Conservation (phyloP, 2,113 vertebrate species). For the Ciconia maguari region DNA sequence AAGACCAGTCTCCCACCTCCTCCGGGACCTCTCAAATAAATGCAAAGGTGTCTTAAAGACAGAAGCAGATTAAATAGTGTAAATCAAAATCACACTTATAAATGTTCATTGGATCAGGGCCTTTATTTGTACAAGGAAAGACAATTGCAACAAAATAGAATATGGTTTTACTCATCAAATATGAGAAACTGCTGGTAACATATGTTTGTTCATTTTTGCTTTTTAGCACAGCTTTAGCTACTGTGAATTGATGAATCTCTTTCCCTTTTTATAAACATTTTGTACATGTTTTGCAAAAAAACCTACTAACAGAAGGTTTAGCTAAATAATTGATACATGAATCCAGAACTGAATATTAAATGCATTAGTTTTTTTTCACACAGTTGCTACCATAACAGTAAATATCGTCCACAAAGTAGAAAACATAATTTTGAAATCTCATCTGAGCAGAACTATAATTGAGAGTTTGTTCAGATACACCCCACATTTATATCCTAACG, state of each 20-base stretch:
- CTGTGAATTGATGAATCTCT: neutral
- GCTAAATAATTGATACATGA: slow-evolving; percentile 52
- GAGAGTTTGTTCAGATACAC: slow-evolving; percentile 21
- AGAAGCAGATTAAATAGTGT: neutral
- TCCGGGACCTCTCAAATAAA: neutral
- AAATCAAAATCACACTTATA: neutral
- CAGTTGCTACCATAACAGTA: neutral
- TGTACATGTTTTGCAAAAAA: slow-evolving; percentile 6
- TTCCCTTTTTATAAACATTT: slow-evolving; percentile 55
- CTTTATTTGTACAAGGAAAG: slow-evolving; percentile 23
- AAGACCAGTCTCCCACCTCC: neutral
- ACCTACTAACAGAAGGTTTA: slow-evolving; percentile 40
- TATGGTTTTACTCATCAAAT: slow-evolving; percentile 26
- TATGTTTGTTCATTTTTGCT: slow-evolving; percentile 38
- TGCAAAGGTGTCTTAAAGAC: neutral
- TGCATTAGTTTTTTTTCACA: neutral
- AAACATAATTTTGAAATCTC: slow-evolving; percentile 34
- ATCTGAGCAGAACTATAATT: slow-evolving; percentile 42
- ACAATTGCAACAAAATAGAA: slow-evolving; percentile 31
- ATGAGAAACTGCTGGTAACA: slow-evolving; percentile 24
- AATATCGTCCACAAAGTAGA: neutral
- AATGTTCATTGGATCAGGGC: slow-evolving; percentile 15
- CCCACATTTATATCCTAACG: neutral
- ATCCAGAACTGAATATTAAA: slow-evolving; percentile 47
- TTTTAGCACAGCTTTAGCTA: slow-evolving; percentile 32